phyloP scores from a whole-genome alignment of 2,113 vertebrate species.

The Alaudala cheleensis region DNA sequence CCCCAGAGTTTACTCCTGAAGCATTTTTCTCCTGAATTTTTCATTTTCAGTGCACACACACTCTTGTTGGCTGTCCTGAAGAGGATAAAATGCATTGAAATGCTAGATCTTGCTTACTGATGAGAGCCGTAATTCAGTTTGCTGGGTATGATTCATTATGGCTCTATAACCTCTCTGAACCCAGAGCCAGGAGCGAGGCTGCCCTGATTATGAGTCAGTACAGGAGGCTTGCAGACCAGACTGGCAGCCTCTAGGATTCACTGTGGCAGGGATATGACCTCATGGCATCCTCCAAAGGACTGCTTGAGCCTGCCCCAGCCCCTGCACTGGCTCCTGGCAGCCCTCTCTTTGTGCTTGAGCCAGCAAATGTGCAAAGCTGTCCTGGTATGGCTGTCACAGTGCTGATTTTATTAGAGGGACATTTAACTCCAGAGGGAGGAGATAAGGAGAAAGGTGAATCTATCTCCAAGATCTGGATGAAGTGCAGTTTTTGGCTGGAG shows the following conservation, averaged over 20 bases:
- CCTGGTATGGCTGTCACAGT: neutral
- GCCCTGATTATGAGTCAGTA: constrained; percentile 26
- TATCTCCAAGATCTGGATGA: neutral
- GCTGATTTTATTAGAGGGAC: neutral
- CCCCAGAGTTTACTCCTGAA: neutral
- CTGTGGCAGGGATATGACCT: neutral
- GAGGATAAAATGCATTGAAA: constrained; percentile 11
- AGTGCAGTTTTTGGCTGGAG: neutral
- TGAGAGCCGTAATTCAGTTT: constrained; percentile 57
- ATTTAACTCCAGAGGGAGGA: neutral
- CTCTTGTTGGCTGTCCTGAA: neutral
- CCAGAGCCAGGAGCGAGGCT: constrained; percentile 34
- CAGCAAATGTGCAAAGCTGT: neutral
- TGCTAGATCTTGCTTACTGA: constrained; percentile 2
- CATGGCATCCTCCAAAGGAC: neutral
- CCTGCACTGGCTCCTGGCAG: neutral
- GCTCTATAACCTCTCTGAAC: constrained; percentile 50
- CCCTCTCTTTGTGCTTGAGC: neutral
- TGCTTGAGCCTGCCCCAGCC: neutral
- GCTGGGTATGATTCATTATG: constrained; percentile 48
- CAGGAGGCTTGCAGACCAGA: neutral
- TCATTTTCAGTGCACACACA: neutral
- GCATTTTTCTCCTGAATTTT: neutral
- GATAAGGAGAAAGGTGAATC: neutral
- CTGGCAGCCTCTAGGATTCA: constrained; percentile 36